Evolutionary conservation across 2,797 vertebrate species (phyloP).

Genomic region (Pangasius mekongensis): DNA sequence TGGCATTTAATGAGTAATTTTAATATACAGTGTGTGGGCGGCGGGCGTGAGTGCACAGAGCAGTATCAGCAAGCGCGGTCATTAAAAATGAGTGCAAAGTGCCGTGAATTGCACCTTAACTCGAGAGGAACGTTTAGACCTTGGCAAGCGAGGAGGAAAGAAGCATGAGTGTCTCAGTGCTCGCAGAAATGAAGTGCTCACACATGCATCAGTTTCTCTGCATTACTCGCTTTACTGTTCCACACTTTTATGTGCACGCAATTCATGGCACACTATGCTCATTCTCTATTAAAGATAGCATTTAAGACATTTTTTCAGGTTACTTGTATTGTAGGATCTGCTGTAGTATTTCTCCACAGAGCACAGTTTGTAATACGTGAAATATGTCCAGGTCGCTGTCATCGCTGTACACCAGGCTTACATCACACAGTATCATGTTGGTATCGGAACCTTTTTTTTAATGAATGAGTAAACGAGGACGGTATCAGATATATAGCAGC

Average conservation of each 20-base stretch:
- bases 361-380: background rate
- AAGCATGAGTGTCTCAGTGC: background rate
- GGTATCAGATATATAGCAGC: background rate
- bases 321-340: background rate
- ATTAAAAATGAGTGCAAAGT: conserved; percentile 7
- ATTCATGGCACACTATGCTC: background rate
- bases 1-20: background rate
- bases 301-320: background rate
- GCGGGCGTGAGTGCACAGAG: background rate
- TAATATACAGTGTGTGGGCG: background rate
- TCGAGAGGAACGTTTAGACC: background rate
- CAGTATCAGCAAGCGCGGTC: background rate
- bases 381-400: background rate
- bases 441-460: background rate
- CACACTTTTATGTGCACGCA: background rate
- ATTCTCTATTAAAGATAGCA: background rate
- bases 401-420: background rate
- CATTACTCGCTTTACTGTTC: background rate
- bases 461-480: background rate
- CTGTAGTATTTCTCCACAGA: background rate
- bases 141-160: background rate
- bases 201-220: background rate
- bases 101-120: background rate
- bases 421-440: background rate
- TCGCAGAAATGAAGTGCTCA: background rate